These are phyloP conservation scores for Aspidiotus destructor DNA, from an alignment of 2,888 invertebrate genomes.

Conservation along the genomic window DNA sequence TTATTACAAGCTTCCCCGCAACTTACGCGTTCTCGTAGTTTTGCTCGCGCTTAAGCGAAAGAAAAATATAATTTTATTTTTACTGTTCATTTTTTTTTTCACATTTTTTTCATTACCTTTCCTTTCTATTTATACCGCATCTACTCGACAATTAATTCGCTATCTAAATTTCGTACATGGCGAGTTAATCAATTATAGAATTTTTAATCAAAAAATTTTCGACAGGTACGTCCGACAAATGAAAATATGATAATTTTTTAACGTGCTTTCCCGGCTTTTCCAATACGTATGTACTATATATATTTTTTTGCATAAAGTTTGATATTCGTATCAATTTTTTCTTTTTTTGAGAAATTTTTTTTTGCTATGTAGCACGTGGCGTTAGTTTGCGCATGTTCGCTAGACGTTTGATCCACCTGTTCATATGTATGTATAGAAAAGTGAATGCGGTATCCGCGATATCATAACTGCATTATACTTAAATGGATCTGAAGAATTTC, in stretches of 20 bases:
- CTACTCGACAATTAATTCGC: too few species aligned
- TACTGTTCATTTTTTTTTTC: slow-evolving; percentile 2
- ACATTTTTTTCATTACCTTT: background rate
- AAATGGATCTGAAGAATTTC: too few species aligned
- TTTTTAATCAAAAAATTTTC: background rate
- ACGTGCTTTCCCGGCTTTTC: background rate
- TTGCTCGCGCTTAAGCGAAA: background rate
- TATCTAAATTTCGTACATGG: background rate
- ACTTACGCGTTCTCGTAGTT: background rate
- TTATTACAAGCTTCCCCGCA: background rate
- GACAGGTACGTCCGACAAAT: background rate
- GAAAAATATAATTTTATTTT: background rate
- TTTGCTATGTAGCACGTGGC: background rate
- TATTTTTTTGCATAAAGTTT: background rate
- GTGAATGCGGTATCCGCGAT: background rate
- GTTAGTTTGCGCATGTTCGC: background rate
- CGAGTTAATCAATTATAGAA: background rate
- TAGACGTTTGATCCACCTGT: background rate
- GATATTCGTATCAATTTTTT: too few species aligned
- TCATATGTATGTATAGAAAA: background rate
- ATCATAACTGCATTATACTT: background rate
- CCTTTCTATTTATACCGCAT: background rate
- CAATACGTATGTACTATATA: background rate
- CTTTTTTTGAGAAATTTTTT: background rate
- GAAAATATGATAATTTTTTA: background rate